Conservation (phyloP, 2,113 vertebrate species). For the Tragulus kanchil region DNA sequence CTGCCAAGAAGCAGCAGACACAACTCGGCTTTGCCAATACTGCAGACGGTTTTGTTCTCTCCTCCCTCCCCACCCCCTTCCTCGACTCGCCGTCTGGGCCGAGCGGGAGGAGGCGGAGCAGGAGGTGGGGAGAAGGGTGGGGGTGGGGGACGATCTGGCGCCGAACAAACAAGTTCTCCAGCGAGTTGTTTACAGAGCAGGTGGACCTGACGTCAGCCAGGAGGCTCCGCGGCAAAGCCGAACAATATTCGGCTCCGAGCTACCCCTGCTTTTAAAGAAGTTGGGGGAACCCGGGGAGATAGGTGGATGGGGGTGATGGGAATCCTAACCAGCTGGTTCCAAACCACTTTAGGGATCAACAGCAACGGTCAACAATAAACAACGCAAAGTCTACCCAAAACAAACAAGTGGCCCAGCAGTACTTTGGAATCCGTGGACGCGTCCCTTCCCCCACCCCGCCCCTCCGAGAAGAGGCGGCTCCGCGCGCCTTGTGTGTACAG, state of each 20-base stretch:
- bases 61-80: conserved; percentile 79
- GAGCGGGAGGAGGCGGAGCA: conserved; percentile 70
- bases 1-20: conserved; percentile 85
- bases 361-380: conserved; percentile 38
- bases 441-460: conserved; percentile 72
- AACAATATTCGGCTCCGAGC: conserved; percentile 86
- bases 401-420: conserved; percentile 44
- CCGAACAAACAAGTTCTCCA: conserved; percentile 88
- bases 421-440: neutral
- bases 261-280: conserved; percentile 82
- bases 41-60: conserved; percentile 86
- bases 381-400: conserved; percentile 68
- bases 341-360: conserved; percentile 71
- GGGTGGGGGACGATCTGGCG: conserved; percentile 57
- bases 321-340: conserved; percentile 76
- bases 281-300: neutral
- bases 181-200: conserved; percentile 93
- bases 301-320: neutral
- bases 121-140: conserved; percentile 68
- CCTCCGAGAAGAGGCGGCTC: conserved; percentile 85
- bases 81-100: conserved; percentile 81
- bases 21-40: conserved; percentile 81
- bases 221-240: conserved; percentile 89
- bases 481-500: conserved; percentile 79
- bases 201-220: conserved; percentile 94